Conservation (phyloP, 1,140 invertebrate species). For the Drosophila persimilis region DNA sequence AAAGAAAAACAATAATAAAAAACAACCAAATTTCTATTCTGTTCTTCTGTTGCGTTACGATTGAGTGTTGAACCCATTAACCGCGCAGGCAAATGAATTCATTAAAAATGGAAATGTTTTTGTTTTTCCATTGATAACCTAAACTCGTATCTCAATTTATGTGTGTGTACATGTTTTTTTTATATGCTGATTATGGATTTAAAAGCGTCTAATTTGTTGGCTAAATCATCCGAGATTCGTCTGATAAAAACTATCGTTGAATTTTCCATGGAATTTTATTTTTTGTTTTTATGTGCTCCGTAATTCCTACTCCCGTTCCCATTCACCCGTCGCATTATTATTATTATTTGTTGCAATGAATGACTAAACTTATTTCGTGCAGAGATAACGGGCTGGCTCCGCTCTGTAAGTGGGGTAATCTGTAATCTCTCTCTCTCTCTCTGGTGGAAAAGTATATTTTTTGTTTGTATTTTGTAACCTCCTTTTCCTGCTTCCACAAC, state of each 20-base stretch:
- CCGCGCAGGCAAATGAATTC: slow-evolving; percentile 40
- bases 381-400: slow-evolving; percentile 16
- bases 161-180: not conserved
- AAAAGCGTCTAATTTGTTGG: no score
- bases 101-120: slow-evolving; percentile 46
- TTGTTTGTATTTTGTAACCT: not conserved
- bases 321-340: not conserved
- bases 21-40: no score
- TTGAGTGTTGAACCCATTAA: slow-evolving; percentile 37
- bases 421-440: no score
- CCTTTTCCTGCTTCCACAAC: not conserved
- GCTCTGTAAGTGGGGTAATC: slow-evolving; percentile 19
- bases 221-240: no score
- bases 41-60: not conserved
- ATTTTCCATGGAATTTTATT: no score
- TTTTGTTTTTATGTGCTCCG: no score
- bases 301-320: not conserved
- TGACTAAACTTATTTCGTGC: no score
- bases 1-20: not conserved
- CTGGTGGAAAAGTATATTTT: no score
- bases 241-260: no score
- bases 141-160: not conserved
- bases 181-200: no score
- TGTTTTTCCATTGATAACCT: slow-evolving; percentile 19
- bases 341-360: no score